These are phyloP conservation scores for Stomatorhinus walkeri DNA, from an alignment of 2,797 vertebrate species.

Conservation along the genomic window DNA sequence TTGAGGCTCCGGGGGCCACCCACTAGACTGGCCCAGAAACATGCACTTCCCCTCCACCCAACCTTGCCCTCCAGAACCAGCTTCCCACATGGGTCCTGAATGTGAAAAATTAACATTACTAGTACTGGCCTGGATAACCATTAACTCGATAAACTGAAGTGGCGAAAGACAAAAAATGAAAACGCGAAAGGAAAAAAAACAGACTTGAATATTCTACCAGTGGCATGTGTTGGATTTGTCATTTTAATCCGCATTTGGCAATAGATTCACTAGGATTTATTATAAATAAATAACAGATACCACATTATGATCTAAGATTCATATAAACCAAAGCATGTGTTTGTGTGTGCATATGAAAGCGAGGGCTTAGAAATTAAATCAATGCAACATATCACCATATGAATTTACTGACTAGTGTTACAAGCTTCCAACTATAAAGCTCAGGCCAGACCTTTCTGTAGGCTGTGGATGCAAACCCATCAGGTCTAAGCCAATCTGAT, in stretches of 20 bases:
- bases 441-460: background rate
- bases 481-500: background rate
- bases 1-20: too few relatives aligned
- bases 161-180: background rate
- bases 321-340: background rate
- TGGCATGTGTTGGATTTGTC: background rate
- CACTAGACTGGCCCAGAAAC: background rate
- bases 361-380: background rate
- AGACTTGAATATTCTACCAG: background rate
- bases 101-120: background rate
- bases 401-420: background rate
- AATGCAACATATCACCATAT: background rate
- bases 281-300: background rate
- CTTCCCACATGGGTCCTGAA: background rate
- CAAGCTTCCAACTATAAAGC: background rate
- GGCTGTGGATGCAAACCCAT: background rate
- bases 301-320: background rate
- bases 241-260: background rate
- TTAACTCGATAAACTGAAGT: background rate
- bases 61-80: background rate
- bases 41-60: background rate
- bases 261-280: slow-evolving; percentile 1
- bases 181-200: background rate
- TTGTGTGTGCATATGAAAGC: background rate
- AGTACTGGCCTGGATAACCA: background rate